Conservation (phyloP, 53 echinoderm and acorn worm species). For the Antedon mediterranea region DNA sequence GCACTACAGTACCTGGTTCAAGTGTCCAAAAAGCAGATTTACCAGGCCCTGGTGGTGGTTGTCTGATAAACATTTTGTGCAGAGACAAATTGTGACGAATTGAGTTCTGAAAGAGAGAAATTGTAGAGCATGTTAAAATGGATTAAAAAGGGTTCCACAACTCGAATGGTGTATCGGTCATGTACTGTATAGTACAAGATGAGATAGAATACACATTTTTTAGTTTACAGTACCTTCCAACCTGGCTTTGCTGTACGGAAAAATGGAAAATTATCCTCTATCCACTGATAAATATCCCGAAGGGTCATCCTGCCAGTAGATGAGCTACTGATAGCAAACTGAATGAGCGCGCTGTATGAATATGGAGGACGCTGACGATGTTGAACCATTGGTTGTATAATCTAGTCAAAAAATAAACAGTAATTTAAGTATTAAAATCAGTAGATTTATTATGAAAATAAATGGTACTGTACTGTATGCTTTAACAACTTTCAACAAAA, state of each 20-base stretch:
- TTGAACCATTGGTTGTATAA: slow-evolving; percentile 12
- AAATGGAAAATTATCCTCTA: slow-evolving; percentile 76
- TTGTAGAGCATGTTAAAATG: not conserved
- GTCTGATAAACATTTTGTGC: slow-evolving; percentile 86
- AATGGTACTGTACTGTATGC: too few species aligned
- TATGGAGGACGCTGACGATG: slow-evolving; percentile 67
- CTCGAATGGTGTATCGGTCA: too few species aligned
- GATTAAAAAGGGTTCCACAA: too few species aligned
- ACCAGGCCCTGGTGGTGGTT: slow-evolving; percentile 55
- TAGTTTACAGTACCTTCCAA: slow-evolving; percentile 63
- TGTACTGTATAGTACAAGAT: not conserved
- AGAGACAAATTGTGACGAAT: slow-evolving; percentile 93
- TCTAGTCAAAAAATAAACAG: not conserved
- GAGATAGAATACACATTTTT: slow-evolving; percentile 1
- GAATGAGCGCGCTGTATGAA: slow-evolving; percentile 84
- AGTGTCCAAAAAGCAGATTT: slow-evolving; percentile 92
- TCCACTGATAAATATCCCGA: slow-evolving; percentile 80
- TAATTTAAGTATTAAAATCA: too few species aligned
- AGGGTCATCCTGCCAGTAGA: slow-evolving; percentile 62
- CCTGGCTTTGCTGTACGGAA: slow-evolving; percentile 79
- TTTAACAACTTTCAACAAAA: too few species aligned
- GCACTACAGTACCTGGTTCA: slow-evolving; percentile 67
- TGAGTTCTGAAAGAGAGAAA: slow-evolving; percentile 46
- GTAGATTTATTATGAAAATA: too few species aligned
- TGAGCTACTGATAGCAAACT: slow-evolving; percentile 80